Evolutionary conservation across 2,888 invertebrate genomes (phyloP).

Genomic region (Caradrina clavipalpis): DNA sequence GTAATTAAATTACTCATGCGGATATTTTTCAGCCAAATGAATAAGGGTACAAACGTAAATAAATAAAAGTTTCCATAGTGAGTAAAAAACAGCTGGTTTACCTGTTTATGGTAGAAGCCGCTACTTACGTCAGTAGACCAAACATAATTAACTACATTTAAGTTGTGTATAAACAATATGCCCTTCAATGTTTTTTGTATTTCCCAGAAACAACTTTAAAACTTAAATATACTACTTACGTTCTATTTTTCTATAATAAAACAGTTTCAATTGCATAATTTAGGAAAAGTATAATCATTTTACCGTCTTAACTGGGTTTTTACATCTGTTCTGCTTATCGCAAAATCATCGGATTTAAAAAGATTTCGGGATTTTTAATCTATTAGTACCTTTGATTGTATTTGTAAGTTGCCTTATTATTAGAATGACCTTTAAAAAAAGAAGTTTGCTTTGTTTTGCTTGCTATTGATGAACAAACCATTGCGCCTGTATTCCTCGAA

Average conservation of each 20-base stretch:
- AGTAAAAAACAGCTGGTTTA: constrained; percentile 40
- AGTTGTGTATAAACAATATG: constrained; percentile 18
- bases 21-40: constrained; percentile 16
- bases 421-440: constrained; percentile 3
- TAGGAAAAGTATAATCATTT: background rate
- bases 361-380: background rate
- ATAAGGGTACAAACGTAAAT: constrained; percentile 6
- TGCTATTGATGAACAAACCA: background rate
- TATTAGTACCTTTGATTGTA: background rate
- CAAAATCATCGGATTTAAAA: background rate
- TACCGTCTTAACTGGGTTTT: background rate
- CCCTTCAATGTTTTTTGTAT: constrained; percentile 6
- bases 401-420: constrained; percentile 4
- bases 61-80: constrained; percentile 8
- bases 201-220: constrained; percentile 6
- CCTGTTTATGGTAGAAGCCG: constrained; percentile 41
- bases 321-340: background rate
- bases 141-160: constrained; percentile 10
- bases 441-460: background rate
- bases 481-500: too few relatives aligned
- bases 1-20: constrained; percentile 6
- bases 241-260: background rate
- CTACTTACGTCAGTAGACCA: constrained; percentile 26
- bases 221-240: background rate
- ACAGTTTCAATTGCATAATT: background rate